A percentile compares a stretch with the other conserved stretches of the same genome.
These are phyloP conservation scores for Hydrocynus forskahlii DNA, from an alignment of 2,797 vertebrate species.

Conservation along the genomic window DNA sequence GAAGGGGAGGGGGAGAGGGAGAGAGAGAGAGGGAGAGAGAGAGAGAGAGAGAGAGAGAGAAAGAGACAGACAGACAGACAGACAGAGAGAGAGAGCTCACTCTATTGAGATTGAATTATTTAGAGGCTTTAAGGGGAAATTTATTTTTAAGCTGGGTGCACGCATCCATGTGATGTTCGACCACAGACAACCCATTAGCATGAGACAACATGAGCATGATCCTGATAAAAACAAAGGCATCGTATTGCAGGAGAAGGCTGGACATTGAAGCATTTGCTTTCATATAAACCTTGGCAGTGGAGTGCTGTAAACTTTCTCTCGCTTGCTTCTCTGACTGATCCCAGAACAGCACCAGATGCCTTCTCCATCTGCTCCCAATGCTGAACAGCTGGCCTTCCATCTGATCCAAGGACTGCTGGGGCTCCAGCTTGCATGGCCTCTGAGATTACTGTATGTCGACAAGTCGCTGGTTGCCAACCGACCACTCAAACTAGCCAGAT, in stretches of 20 bases:
- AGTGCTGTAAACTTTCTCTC: conserved; percentile 7
- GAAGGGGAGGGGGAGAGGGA: neutral
- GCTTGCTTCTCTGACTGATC: neutral
- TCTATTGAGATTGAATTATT: conserved; percentile 14
- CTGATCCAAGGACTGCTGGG: conserved; percentile 30
- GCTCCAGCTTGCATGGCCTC: conserved; percentile 8
- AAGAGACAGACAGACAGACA: neutral
- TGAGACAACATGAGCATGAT: neutral
- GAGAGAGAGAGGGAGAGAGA: neutral
- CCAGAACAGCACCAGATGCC: conserved; percentile 34
- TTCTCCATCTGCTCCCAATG: conserved; percentile 32
- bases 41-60: neutral
- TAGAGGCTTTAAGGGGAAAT: neutral
- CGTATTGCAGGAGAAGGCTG: neutral
- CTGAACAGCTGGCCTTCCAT: conserved; percentile 28
- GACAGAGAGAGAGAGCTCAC: neutral
- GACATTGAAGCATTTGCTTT: neutral
- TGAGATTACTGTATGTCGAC: neutral
- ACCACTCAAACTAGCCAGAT: neutral
- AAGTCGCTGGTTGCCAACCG: neutral
- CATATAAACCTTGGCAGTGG: conserved; percentile 6
- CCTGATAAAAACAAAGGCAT: neutral
- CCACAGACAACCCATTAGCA: neutral
- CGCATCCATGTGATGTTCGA: neutral
- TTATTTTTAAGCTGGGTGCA: neutral